phyloP scores from a whole-genome alignment of 1,140 invertebrate genomes.

The Mesaphorura yosii region DNA sequence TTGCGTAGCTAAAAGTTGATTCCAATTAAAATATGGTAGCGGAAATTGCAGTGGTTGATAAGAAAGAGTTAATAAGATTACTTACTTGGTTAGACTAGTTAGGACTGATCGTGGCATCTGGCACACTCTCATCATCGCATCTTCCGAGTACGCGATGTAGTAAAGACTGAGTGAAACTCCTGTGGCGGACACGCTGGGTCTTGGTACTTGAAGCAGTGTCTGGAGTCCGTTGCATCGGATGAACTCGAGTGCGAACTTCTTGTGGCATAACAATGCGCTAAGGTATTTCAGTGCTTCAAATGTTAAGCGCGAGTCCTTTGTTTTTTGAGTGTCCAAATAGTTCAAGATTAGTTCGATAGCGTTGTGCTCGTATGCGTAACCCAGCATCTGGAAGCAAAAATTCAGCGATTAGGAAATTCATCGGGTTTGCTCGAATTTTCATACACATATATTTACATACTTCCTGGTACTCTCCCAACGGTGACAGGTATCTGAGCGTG shows the following conservation, averaged over 20 bases:
- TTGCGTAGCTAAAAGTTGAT: constrained; percentile 54
- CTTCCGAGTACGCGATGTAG: constrained; percentile 87
- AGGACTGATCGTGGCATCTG: constrained; percentile 51
- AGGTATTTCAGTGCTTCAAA: constrained; percentile 92
- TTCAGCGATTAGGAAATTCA: constrained; percentile 2
- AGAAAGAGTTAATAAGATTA: constrained; percentile 9
- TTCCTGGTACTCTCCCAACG: constrained; percentile 95
- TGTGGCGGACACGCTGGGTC: constrained; percentile 85
- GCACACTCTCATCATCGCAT: constrained; percentile 92
- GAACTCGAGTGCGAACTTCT: constrained; percentile 95
- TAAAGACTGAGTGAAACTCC: constrained; percentile 93
- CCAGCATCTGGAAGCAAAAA: constrained; percentile 56
- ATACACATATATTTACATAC: constrained; percentile 37
- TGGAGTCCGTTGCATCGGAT: constrained; percentile 71
- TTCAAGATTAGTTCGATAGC: constrained; percentile 76
- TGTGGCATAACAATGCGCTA: constrained; percentile 84
- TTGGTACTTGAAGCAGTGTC: constrained; percentile 69
- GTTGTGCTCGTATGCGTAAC: constrained; percentile 82
- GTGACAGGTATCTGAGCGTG: constrained; percentile 80
- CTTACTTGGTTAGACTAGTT: constrained; percentile 11
- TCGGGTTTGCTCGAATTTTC: not conserved
- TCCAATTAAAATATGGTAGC: constrained; percentile 11
- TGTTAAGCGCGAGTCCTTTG: constrained; percentile 75
- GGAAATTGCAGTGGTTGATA: not conserved
- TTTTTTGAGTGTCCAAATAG: constrained; percentile 71